A percentile compares a stretch with the other conserved stretches of the same genome.
These are phyloP conservation scores for Pachymerium ferrugineum DNA, from an alignment of 2,888 invertebrate species.

Conservation along the genomic window DNA sequence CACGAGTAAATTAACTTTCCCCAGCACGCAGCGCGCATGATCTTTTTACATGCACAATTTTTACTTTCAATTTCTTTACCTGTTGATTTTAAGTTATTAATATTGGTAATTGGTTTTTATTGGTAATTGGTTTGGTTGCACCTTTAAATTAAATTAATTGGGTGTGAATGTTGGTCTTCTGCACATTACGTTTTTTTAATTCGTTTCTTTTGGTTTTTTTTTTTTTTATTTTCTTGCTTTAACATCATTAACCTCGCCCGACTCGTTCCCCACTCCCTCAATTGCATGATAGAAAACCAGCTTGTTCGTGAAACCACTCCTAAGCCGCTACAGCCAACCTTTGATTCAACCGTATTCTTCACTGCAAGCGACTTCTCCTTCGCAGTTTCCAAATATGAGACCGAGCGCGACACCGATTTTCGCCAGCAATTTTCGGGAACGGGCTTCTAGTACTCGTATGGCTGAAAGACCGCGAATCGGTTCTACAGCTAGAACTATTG, in stretches of 20 bases:
- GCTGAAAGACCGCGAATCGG: constrained; percentile 66
- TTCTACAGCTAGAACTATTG: constrained; percentile 37
- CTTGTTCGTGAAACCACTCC: constrained; percentile 31
- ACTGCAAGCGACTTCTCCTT: neutral
- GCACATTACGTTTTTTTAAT: no score
- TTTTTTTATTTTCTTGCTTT: constrained; percentile 29
- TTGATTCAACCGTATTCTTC: neutral
- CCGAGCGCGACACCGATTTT: no score
- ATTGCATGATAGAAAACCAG: constrained; percentile 49
- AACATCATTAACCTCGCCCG: no score
- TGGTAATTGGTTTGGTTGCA: no score
- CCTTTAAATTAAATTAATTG: no score
- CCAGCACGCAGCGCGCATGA: no score
- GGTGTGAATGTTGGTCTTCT: no score
- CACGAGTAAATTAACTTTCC: neutral
- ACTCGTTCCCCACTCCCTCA: no score
- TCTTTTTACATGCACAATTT: constrained; percentile 12
- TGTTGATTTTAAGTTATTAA: no score
- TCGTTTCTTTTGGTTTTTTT: neutral
- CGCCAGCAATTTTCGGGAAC: constrained; percentile 82
- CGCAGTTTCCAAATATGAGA: constrained; percentile 6
- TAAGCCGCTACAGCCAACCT: constrained; percentile 30
- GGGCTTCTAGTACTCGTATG: constrained; percentile 79
- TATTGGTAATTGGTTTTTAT: no score
- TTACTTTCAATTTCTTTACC: no score